Conservation (phyloP, 2,797 vertebrate genomes). For the Odontamblyopus lacepedii region DNA sequence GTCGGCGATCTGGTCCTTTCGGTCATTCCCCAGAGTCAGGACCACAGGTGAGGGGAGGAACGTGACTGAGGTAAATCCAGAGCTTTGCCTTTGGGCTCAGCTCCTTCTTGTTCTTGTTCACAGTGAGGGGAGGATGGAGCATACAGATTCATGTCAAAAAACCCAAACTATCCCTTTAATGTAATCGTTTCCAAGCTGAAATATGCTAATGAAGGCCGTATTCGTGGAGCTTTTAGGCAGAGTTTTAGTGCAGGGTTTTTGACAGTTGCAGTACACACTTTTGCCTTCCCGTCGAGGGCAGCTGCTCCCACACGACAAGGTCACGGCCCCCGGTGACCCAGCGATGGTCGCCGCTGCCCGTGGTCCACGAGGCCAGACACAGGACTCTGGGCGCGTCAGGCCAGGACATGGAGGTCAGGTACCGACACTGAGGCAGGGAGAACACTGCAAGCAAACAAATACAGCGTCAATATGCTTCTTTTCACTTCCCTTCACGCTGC, state of each 20-base stretch:
- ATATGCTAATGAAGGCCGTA: constrained; percentile 48
- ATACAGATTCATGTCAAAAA: too few relatives aligned
- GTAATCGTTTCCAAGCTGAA: not conserved
- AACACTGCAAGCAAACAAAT: constrained; percentile 65
- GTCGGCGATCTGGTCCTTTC: too few relatives aligned
- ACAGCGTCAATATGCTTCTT: constrained; percentile 34
- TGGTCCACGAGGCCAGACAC: constrained; percentile 79
- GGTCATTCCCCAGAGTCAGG: too few relatives aligned
- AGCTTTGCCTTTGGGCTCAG: too few relatives aligned
- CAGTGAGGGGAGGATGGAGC: too few relatives aligned
- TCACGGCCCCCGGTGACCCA: constrained; percentile 80
- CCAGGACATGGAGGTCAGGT: constrained; percentile 78
- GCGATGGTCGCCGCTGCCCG: constrained; percentile 79
- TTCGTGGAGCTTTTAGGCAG: constrained; percentile 10
- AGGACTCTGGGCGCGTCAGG: constrained; percentile 74
- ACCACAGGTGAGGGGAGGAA: too few relatives aligned
- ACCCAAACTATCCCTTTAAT: too few relatives aligned
- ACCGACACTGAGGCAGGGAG: constrained; percentile 75
- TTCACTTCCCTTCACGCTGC: constrained; percentile 18
- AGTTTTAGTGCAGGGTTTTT: constrained; percentile 14
- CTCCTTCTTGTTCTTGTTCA: too few relatives aligned
- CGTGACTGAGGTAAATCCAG: too few relatives aligned
- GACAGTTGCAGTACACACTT: constrained; percentile 59
- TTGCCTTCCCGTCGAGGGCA: constrained; percentile 72
- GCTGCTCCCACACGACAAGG: constrained; percentile 82